Percentiles rank a stretch among this genome's conserved stretches.
Conservation (phyloP, 1,140 invertebrate genomes). For the Nomia melanderi region DNA sequence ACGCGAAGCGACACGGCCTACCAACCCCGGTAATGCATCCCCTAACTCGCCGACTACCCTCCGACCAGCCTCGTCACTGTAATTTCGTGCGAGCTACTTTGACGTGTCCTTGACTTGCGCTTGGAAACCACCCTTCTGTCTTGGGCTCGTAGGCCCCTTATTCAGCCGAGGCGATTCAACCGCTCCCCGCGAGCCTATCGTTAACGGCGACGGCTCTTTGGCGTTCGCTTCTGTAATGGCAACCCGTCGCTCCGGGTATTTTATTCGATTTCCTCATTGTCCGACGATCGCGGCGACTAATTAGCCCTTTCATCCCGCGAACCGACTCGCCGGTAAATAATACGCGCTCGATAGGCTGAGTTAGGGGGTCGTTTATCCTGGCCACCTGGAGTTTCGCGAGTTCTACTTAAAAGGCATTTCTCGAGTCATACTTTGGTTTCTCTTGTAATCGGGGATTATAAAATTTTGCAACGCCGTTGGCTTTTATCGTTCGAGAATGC, state of each 20-base stretch:
- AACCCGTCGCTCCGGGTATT: slow-evolving; percentile 17
- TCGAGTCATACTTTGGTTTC: not conserved
- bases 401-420: not conserved
- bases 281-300: slow-evolving; percentile 21
- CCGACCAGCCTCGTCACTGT: slow-evolving; percentile 12
- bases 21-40: slow-evolving; percentile 33
- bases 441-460: too few species aligned
- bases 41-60: slow-evolving; percentile 4
- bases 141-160: not conserved
- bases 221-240: slow-evolving; percentile 12
- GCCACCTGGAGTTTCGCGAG: not conserved
- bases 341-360: not conserved
- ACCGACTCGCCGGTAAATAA: not conserved
- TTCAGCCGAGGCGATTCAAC: slow-evolving; percentile 29
- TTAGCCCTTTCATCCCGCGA: slow-evolving; percentile 23
- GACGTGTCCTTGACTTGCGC: slow-evolving; percentile 49
- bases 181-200: slow-evolving; percentile 6
- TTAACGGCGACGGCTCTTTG: not conserved
- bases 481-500: too few species aligned
- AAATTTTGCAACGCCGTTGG: too few species aligned
- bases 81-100: slow-evolving; percentile 43
- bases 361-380: not conserved
- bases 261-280: slow-evolving; percentile 32
- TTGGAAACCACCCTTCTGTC: slow-evolving; percentile 15
- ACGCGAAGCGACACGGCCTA: slow-evolving; percentile 22